phyloP scores from a whole-genome alignment of 1,140 invertebrate species.

The Drosophila santomea region DNA sequence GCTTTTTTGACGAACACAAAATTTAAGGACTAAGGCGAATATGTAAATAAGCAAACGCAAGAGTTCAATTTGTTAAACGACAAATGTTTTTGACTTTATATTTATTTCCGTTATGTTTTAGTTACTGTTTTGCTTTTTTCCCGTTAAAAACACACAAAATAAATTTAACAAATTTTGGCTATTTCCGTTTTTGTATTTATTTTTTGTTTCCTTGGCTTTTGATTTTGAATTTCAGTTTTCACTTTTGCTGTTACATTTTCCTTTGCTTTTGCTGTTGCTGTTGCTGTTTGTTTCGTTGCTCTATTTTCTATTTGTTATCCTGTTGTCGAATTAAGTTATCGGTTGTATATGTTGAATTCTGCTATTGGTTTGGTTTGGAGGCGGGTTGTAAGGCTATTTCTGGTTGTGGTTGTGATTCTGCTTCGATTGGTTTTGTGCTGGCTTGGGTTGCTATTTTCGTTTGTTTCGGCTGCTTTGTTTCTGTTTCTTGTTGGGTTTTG shows the following conservation, averaged over 20 bases:
- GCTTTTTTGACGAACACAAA: constrained; percentile 72
- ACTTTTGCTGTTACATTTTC: constrained; percentile 49
- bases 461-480: constrained; percentile 38
- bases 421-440: constrained; percentile 21
- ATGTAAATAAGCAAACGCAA: constrained; percentile 64
- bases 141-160: constrained; percentile 61
- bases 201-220: constrained; percentile 55
- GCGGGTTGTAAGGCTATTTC: constrained; percentile 45
- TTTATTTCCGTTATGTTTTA: constrained; percentile 25
- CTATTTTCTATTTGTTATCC: constrained; percentile 52
- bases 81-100: constrained; percentile 40
- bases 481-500: constrained; percentile 22
- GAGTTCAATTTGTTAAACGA: constrained; percentile 63
- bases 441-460: constrained; percentile 21
- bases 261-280: constrained; percentile 46
- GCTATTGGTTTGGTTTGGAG: constrained; percentile 17
- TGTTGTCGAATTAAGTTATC: constrained; percentile 31
- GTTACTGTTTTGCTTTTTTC: constrained; percentile 30
- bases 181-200: constrained; percentile 62
- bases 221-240: constrained; percentile 62
- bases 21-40: constrained; percentile 68
- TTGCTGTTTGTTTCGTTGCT: constrained; percentile 43
- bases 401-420: constrained; percentile 45
- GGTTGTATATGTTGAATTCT: constrained; percentile 29
- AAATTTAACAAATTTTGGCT: constrained; percentile 83